Conservation (phyloP, 1,140 invertebrate species). For the Saxidomus purpurata region DNA sequence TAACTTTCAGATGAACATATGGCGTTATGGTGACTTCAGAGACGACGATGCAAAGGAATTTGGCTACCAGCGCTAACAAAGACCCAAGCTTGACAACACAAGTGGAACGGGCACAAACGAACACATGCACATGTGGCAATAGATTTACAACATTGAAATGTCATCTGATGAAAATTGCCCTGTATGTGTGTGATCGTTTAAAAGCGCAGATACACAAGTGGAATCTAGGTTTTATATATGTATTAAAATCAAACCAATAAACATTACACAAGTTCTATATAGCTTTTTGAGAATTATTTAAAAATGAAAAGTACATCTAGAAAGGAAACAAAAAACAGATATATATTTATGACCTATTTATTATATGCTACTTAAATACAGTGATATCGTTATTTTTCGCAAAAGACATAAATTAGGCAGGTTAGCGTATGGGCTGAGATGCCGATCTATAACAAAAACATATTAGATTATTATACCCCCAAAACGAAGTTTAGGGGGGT, state of each 20-base stretch:
- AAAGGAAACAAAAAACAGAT: neutral
- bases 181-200: slow-evolving; percentile 24
- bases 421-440: no score
- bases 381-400: no score
- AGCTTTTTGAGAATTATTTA: slow-evolving; percentile 30
- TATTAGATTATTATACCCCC: no score
- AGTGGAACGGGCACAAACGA: slow-evolving; percentile 59
- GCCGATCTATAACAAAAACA: no score
- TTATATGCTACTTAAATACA: neutral
- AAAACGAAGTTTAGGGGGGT: no score
- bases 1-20: slow-evolving; percentile 91
- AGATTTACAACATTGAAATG: neutral
- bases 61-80: slow-evolving; percentile 86
- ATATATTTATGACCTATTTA: slow-evolving; percentile 11
- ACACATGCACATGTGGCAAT: slow-evolving; percentile 3
- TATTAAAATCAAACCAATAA: slow-evolving; percentile 49
- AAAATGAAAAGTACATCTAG: slow-evolving; percentile 25
- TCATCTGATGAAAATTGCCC: neutral
- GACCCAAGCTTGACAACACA: slow-evolving; percentile 48
- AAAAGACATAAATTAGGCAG: no score
- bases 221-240: slow-evolving; percentile 66
- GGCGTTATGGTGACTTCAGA: slow-evolving; percentile 98
- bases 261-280: slow-evolving; percentile 50
- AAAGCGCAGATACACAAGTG: slow-evolving; percentile 72
- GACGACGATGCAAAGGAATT: slow-evolving; percentile 98